phyloP scores from a whole-genome alignment of 2,113 vertebrate genomes.

The Neolamprologus sp. region DNA sequence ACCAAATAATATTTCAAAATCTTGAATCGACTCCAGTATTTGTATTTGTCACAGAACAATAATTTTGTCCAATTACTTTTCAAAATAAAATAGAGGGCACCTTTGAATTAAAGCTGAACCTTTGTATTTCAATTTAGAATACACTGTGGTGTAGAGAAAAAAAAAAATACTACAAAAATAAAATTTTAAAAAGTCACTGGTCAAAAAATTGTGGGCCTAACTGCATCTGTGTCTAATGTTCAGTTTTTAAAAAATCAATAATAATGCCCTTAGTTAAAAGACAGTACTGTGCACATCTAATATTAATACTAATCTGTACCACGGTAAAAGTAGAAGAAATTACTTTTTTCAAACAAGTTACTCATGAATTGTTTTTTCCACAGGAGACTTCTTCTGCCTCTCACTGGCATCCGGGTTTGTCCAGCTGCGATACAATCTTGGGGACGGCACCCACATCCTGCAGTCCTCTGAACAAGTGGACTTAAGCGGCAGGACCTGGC shows the following conservation, averaged over 20 bases:
- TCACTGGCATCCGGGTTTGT: conserved; percentile 73
- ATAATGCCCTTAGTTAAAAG: not conserved
- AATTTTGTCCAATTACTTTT: not conserved
- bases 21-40: not conserved
- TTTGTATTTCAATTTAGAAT: not conserved
- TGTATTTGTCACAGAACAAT: not conserved
- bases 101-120: not conserved
- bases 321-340: not conserved
- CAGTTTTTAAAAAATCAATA: not conserved
- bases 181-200: not conserved
- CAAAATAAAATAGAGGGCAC: not conserved
- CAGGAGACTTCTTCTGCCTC: conserved; percentile 85
- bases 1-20: not conserved
- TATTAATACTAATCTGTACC: not conserved
- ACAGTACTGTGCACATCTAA: not conserved
- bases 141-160: not conserved
- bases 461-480: conserved; percentile 60
- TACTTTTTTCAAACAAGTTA: not conserved
- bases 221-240: not conserved
- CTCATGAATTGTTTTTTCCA: not conserved
- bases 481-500: conserved; percentile 63
- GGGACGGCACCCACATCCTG: conserved; percentile 69
- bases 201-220: too few species aligned
- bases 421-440: conserved; percentile 80
- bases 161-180: not conserved